phyloP scores from a whole-genome alignment of 1,140 invertebrate species.

The Drosophila erecta region DNA sequence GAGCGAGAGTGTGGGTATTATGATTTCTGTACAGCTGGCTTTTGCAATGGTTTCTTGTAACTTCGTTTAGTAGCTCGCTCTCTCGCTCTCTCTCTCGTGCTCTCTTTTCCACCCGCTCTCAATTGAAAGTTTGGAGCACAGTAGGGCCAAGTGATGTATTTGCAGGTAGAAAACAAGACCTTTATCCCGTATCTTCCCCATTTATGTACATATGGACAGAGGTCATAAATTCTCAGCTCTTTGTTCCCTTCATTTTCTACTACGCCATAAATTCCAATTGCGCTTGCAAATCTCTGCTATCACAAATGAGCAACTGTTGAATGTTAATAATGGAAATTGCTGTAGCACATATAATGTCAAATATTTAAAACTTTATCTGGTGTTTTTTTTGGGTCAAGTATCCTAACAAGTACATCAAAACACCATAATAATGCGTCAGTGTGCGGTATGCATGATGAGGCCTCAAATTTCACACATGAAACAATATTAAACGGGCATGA shows the following conservation, averaged over 20 bases:
- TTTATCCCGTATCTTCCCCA: slow-evolving; percentile 26
- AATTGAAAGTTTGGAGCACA: slow-evolving; percentile 35
- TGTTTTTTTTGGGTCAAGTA: slow-evolving; percentile 26
- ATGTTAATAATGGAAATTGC: slow-evolving; percentile 18
- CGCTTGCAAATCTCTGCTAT: slow-evolving; percentile 23
- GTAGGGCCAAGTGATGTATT: slow-evolving; percentile 36
- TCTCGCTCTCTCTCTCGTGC: neutral
- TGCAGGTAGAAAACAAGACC: neutral
- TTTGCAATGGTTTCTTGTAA: slow-evolving; percentile 51
- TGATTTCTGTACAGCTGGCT: slow-evolving; percentile 36
- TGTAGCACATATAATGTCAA: slow-evolving; percentile 1
- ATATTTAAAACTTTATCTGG: slow-evolving; percentile 24
- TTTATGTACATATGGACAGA: slow-evolving; percentile 42
- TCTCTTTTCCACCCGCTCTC: slow-evolving; percentile 11
- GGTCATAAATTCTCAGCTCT: slow-evolving; percentile 59
- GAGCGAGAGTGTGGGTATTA: slow-evolving; percentile 24
- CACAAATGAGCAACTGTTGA: slow-evolving; percentile 30
- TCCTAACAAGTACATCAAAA: neutral
- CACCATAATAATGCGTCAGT: slow-evolving; percentile 11
- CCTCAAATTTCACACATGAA: slow-evolving; percentile 38
- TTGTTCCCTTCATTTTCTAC: slow-evolving; percentile 56
- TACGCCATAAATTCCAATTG: slow-evolving; percentile 38
- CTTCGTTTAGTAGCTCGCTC: slow-evolving; percentile 53
- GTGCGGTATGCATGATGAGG: slow-evolving; percentile 40
- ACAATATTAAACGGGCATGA: slow-evolving; percentile 43